phyloP scores from a whole-genome alignment of 2,888 invertebrate species.

The Myopa testacea region DNA sequence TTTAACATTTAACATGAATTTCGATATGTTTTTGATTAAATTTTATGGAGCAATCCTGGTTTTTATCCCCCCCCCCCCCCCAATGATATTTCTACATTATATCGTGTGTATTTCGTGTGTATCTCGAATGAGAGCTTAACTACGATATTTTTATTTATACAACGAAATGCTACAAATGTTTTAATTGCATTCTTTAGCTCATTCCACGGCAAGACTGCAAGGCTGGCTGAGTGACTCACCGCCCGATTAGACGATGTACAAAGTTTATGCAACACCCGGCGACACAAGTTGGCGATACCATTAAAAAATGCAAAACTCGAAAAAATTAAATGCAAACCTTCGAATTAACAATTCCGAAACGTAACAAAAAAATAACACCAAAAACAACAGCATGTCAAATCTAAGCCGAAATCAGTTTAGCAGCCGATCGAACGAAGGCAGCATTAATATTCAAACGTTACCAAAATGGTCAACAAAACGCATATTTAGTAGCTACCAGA shows the following conservation, averaged over 20 bases:
- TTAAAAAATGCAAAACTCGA: conserved; percentile 8
- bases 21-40: too few relatives aligned
- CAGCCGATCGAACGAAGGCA: background rate
- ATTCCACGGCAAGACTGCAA: too few relatives aligned
- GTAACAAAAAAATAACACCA: background rate
- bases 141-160: too few relatives aligned
- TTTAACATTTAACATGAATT: too few relatives aligned
- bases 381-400: background rate
- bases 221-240: background rate
- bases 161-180: background rate
- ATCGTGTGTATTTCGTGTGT: too few relatives aligned
- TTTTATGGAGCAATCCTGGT: too few relatives aligned
- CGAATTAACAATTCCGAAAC: conserved; percentile 2
- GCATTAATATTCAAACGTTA: conserved; percentile 38
- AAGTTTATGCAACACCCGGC: conserved; percentile 15
- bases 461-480: conserved; percentile 28
- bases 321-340: background rate
- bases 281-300: background rate
- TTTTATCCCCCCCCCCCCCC: too few relatives aligned
- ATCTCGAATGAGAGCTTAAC: too few relatives aligned
- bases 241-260: conserved; percentile 4
- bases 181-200: background rate
- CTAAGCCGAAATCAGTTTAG: background rate
- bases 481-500: conserved; percentile 5
- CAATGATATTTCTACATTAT: too few relatives aligned